These are phyloP conservation scores for Emmelina monodactyla DNA, from an alignment of 2,888 invertebrate genomes.

Conservation along the genomic window DNA sequence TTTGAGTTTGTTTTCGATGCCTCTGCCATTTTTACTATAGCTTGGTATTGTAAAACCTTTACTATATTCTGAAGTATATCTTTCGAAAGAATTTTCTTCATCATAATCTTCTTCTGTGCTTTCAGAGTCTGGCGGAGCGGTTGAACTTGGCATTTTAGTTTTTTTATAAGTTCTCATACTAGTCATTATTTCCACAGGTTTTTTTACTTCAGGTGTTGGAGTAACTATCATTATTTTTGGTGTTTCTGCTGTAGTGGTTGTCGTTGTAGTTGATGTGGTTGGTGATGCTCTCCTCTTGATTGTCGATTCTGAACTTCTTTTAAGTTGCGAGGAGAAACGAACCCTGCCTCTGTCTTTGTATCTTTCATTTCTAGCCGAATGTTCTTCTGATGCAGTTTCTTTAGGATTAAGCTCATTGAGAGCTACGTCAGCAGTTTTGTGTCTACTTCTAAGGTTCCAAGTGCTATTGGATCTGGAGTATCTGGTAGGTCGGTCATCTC, in stretches of 20 bases:
- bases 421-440: slow-evolving; percentile 38
- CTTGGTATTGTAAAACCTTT: slow-evolving; percentile 60
- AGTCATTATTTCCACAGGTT: slow-evolving; percentile 42
- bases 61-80: slow-evolving; percentile 55
- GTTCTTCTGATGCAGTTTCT: slow-evolving; percentile 44
- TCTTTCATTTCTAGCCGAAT: slow-evolving; percentile 54
- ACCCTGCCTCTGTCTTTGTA: slow-evolving; percentile 56
- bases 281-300: slow-evolving; percentile 23
- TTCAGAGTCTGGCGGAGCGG: slow-evolving; percentile 21
- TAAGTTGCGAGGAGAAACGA: slow-evolving; percentile 29
- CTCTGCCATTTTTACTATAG: slow-evolving; percentile 36
- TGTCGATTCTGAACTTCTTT: slow-evolving; percentile 32
- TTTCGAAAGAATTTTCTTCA: slow-evolving; percentile 38
- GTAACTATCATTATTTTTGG: slow-evolving; percentile 41
- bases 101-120: slow-evolving; percentile 27
- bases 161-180: slow-evolving; percentile 45
- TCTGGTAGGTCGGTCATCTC: slow-evolving; percentile 31
- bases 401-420: slow-evolving; percentile 49
- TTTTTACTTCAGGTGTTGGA: slow-evolving; percentile 50
- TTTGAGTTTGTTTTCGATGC: slow-evolving; percentile 33
- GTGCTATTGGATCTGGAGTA: slow-evolving; percentile 27
- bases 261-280: slow-evolving; percentile 26
- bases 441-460: slow-evolving; percentile 26
- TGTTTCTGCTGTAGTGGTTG: slow-evolving; percentile 26
- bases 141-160: slow-evolving; percentile 39